These are phyloP conservation scores for Dermochelys coriacea DNA, from an alignment of 2,797 vertebrate genomes.

Conservation along the genomic window DNA sequence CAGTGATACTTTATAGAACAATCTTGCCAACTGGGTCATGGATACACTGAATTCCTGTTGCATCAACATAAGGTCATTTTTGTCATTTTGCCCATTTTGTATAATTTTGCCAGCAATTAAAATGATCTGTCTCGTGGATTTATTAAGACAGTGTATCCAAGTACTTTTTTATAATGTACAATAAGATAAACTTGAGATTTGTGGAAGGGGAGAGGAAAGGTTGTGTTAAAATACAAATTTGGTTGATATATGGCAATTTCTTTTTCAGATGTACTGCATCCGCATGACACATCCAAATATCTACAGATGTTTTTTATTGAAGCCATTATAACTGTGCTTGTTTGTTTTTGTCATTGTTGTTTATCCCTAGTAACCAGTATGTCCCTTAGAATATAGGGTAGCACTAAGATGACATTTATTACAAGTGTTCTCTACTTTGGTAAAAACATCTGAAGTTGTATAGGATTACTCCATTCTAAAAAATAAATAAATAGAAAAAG, in stretches of 20 bases:
- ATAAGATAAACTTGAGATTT: background rate
- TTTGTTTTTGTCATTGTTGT: background rate
- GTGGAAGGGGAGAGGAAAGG: background rate
- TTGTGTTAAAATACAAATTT: background rate
- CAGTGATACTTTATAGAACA: background rate
- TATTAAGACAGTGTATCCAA: background rate
- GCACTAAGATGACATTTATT: background rate
- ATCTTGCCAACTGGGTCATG: background rate
- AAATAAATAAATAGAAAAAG: too few species aligned
- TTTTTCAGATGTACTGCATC: background rate
- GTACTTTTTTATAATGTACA: background rate
- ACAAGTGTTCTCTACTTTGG: background rate
- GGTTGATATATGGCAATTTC: background rate
- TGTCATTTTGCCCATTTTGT: conserved; percentile 1
- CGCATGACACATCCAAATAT: background rate
- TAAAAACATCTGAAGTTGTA: background rate
- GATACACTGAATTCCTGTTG: background rate
- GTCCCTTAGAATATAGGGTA: background rate
- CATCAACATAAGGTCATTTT: background rate
- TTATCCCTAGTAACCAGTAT: background rate
- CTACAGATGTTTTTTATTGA: conserved; percentile 2
- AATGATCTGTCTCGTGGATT: background rate
- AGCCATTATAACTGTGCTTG: background rate
- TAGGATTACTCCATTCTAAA: background rate
- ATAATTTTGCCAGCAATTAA: conserved; percentile 3